Conservation (phyloP, 2,797 vertebrate genomes). For the Anguilla obscura region DNA sequence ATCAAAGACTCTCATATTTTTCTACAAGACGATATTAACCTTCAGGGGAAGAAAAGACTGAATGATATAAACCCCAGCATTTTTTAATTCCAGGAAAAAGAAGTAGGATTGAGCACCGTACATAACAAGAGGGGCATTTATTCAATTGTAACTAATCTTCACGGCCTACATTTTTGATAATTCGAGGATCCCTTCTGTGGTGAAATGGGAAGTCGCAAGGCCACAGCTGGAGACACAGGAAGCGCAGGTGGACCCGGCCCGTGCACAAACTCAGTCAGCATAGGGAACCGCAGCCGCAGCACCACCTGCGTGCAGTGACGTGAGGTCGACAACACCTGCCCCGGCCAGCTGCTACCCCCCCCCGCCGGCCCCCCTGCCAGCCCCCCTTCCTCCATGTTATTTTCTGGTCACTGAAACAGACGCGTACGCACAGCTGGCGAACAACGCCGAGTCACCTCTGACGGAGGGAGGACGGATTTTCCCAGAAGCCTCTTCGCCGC, state of each 20-base stretch:
- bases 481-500: background rate
- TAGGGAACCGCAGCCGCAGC: background rate
- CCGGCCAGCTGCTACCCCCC: no score
- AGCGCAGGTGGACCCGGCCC: slow-evolving; percentile 50
- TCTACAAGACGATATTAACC: background rate
- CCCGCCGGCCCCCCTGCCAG: no score
- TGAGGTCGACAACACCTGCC: background rate
- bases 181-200: background rate
- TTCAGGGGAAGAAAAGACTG: background rate
- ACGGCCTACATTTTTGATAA: background rate
- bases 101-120: background rate
- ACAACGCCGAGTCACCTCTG: background rate
- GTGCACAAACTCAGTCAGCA: slow-evolving; percentile 45
- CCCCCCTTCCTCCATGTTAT: background rate
- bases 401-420: background rate
- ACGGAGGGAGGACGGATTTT: background rate
- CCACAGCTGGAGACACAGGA: slow-evolving; percentile 41
- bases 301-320: background rate
- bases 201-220: background rate
- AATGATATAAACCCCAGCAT: background rate
- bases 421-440: background rate
- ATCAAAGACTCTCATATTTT: background rate
- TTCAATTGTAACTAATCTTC: background rate
- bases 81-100: background rate
- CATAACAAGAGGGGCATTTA: background rate